phyloP scores from a whole-genome alignment of 2,888 invertebrate species.

The Slavum lentiscoides region DNA sequence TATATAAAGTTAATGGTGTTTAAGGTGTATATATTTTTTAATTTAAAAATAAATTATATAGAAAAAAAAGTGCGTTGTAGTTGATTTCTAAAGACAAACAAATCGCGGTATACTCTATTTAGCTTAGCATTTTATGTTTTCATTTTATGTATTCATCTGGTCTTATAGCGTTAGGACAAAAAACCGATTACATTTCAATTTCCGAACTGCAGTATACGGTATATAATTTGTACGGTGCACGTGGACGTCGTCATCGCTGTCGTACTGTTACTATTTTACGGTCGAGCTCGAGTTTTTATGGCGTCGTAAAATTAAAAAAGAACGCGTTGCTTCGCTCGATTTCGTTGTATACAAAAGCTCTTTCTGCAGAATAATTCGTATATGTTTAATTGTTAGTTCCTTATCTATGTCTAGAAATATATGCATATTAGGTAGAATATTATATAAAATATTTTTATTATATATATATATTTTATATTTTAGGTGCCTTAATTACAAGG shows the following conservation, averaged over 20 bases:
- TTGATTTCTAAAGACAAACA: background rate
- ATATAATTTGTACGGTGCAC: slow-evolving; percentile 23
- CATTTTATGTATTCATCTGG: slow-evolving; percentile 30
- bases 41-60: too few species aligned
- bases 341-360: background rate
- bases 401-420: background rate
- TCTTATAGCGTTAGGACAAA: background rate
- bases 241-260: slow-evolving; percentile 26
- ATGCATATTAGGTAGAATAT: background rate
- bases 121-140: background rate
- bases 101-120: background rate
- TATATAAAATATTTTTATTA: too few species aligned
- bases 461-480: too few species aligned
- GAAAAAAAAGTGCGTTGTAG: too few species aligned
- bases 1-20: too few species aligned
- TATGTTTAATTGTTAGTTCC: slow-evolving; percentile 7
- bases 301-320: slow-evolving; percentile 49
- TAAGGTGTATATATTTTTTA: too few species aligned
- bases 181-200: slow-evolving; percentile 30
- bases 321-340: slow-evolving; percentile 1
- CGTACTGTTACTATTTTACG: slow-evolving; percentile 44
- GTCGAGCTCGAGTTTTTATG: slow-evolving; percentile 41
- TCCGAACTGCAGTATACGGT: background rate
- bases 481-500: too few species aligned
- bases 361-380: slow-evolving; percentile 3